Base-by-base conservation (phyloP, 2,888 invertebrate species). In the Dione vanillae region DNA sequence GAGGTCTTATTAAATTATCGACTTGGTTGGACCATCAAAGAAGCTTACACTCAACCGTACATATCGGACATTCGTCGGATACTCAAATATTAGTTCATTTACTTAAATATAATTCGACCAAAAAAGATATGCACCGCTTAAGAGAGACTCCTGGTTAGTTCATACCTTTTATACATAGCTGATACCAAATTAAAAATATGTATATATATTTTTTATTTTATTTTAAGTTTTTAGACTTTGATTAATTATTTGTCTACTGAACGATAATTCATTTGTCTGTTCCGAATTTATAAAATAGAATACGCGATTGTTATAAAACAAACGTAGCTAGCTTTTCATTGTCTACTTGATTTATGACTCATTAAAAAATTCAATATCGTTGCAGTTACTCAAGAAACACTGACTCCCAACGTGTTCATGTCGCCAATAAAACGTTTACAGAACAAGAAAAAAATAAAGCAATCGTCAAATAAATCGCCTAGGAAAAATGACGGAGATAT, bases 401-500 rank as follows among this genome's bases (percentile, higher is more conserved):
- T 75, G 1, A 78, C 81, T 20, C 83, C 85, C 77, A 80, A 78
- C 51, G 58, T 79, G 16, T 45, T 72, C 41, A 56, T 54, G 11
- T 77, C 81, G 7, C 81, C 81, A 2, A 35, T 67, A 11, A 82
- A 81, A 77, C 56, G 56, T 16, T 16, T 40, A 10, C 56, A 56
- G 9, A 56, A 40, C 16, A 56, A 40, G 56, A 77, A 85, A 80
- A 88, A 86, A 78, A 80, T 80, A 47, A 89, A 87, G 77, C 20
- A 70, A 3, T 11, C 78, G 0, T 14, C 74, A 27, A 27, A 71
- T 6, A 91, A 89, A 78, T 86, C 90, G 12, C 88, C 87, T 0
- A 79, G 74, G 5, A 89, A 91, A 83, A 89, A 85, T 85, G 82
- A 94, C 80, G 90, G 93, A 0, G 95, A 95, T 71, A 94, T 95